These are phyloP conservation scores for Syndactyla subalaris DNA, from an alignment of 2,797 vertebrate genomes.

Conservation along the genomic window DNA sequence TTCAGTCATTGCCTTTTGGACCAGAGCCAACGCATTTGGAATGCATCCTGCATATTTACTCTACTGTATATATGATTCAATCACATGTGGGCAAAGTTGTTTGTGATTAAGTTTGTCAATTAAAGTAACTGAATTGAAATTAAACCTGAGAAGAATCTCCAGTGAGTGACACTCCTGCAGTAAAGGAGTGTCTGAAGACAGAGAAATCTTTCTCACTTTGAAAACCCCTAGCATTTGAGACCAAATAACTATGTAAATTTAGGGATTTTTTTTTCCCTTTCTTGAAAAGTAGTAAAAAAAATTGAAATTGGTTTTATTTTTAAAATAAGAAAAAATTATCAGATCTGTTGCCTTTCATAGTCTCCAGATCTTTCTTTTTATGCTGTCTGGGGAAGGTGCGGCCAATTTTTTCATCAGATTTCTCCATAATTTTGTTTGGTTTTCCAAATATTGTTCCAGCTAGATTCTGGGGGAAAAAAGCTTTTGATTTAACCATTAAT, in stretches of 20 bases:
- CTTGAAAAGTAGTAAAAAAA: background rate
- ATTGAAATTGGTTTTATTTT: background rate
- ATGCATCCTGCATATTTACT: constrained; percentile 54
- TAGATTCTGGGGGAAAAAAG: background rate
- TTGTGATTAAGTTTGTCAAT: constrained; percentile 56
- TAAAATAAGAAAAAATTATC: background rate
- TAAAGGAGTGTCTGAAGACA: background rate
- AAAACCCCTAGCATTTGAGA: background rate
- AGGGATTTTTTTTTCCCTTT: background rate
- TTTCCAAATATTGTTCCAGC: background rate
- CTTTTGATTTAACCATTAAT: background rate
- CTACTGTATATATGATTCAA: constrained; percentile 5
- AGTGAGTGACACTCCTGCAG: background rate
- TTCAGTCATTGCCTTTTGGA: constrained; percentile 40
- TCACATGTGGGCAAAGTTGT: constrained; percentile 37
- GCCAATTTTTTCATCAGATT: background rate
- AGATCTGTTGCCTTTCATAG: background rate
- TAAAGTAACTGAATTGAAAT: constrained; percentile 25
- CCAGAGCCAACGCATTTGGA: constrained; percentile 48
- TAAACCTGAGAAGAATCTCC: background rate
- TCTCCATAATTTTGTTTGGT: background rate
- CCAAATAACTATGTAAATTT: background rate
- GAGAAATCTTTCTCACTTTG: background rate
- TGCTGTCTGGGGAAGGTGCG: background rate
- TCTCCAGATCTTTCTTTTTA: background rate